Evolutionary conservation across 2,888 invertebrate genomes (phyloP).

Genomic region (Athalia rosae): DNA sequence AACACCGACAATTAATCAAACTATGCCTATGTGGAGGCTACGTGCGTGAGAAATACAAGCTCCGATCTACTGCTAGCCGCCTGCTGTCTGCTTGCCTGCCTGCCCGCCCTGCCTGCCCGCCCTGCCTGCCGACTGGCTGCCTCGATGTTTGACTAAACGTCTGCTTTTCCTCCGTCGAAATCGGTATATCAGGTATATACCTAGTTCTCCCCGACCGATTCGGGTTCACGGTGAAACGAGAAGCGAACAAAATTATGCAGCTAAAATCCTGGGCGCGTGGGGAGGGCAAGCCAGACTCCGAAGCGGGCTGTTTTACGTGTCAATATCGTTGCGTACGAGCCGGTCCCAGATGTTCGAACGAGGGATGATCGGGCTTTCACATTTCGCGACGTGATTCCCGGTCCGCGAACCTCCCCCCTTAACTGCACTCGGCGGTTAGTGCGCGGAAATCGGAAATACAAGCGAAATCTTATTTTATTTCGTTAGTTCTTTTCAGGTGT

Average conservation of each 20-base stretch:
- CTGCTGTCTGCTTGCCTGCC: background rate
- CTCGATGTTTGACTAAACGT: too few species aligned
- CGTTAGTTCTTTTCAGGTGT: background rate
- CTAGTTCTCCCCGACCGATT: background rate
- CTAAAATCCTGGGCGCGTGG: slow-evolving; percentile 9
- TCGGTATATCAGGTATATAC: background rate
- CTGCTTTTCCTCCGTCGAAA: slow-evolving; percentile 6
- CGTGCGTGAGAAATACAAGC: slow-evolving; percentile 68
- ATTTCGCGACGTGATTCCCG: background rate
- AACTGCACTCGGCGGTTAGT: slow-evolving; percentile 1
- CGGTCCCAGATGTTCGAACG: slow-evolving; percentile 28
- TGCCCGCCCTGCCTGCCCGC: background rate
- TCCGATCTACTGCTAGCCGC: background rate
- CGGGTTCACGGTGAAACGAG: background rate
- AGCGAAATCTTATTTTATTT: background rate
- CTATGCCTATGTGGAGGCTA: slow-evolving; percentile 59
- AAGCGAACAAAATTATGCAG: slow-evolving; percentile 19
- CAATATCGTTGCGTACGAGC: slow-evolving; percentile 16
- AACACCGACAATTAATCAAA: slow-evolving; percentile 65
- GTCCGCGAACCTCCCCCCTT: slow-evolving; percentile 4
- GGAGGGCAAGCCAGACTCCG: too few species aligned
- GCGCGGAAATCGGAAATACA: background rate
- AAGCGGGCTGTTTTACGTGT: background rate
- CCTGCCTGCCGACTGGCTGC: background rate
- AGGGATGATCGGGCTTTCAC: slow-evolving; percentile 1